These are phyloP conservation scores for Drosophila baimaii DNA, from an alignment of 1,140 invertebrate species.

Conservation along the genomic window DNA sequence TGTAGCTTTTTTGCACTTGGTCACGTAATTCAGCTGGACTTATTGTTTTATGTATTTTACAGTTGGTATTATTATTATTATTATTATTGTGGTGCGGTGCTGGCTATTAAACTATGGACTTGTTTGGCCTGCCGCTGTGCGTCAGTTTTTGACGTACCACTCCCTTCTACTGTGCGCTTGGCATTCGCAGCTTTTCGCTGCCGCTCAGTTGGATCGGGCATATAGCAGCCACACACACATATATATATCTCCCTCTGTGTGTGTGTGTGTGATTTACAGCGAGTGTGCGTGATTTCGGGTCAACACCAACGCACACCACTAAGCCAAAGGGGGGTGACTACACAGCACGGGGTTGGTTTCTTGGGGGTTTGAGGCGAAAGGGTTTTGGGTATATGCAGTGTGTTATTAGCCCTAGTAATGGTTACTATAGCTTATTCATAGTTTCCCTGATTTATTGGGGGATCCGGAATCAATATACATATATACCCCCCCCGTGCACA, in stretches of 20 bases:
- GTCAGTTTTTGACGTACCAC: slow-evolving; percentile 85
- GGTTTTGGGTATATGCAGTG: background rate
- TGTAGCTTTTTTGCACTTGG: slow-evolving; percentile 52
- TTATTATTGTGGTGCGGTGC: slow-evolving; percentile 41
- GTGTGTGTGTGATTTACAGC: slow-evolving; percentile 78
- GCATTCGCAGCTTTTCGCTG: slow-evolving; percentile 73
- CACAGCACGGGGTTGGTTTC: slow-evolving; percentile 33
- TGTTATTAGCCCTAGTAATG: background rate
- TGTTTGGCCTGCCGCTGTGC: slow-evolving; percentile 81
- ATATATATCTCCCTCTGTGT: background rate
- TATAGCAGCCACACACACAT: slow-evolving; percentile 22
- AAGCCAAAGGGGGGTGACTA: slow-evolving; percentile 22
- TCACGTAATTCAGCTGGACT: slow-evolving; percentile 23
- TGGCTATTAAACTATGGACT: slow-evolving; percentile 68
- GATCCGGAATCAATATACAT: slow-evolving; percentile 18
- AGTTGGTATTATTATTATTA: slow-evolving; percentile 48
- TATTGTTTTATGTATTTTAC: slow-evolving; percentile 61
- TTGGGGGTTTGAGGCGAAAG: background rate
- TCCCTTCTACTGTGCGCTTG: slow-evolving; percentile 81
- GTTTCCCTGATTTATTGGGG: slow-evolving; percentile 10
- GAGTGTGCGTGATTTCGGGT: slow-evolving; percentile 82
- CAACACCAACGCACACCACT: slow-evolving; percentile 60
- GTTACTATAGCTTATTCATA: background rate
- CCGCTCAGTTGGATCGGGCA: slow-evolving; percentile 67
- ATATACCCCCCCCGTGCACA: slow-evolving; percentile 43